These are phyloP conservation scores for Cinclus cinclus DNA, from an alignment of 2,113 vertebrate species.

Conservation along the genomic window DNA sequence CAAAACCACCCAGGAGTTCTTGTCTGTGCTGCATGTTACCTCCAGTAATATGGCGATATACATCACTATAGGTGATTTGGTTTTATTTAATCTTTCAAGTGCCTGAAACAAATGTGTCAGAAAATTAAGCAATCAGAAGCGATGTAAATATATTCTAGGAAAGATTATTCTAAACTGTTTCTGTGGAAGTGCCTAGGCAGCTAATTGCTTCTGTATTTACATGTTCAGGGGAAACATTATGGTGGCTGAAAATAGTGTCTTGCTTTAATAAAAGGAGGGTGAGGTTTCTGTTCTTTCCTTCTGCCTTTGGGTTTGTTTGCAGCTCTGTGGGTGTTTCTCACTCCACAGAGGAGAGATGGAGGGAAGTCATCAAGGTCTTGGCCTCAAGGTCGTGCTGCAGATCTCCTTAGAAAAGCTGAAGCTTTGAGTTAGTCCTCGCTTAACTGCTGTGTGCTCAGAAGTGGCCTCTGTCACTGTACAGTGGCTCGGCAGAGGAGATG, in stretches of 20 bases:
- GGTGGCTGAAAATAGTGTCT: not conserved
- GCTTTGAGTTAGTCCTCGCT: not conserved
- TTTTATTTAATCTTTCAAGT: not conserved
- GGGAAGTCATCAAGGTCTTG: conserved; percentile 5
- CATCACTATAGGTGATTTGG: not conserved
- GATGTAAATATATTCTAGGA: conserved; percentile 50
- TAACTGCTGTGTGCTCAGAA: not conserved
- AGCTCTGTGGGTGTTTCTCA: not conserved
- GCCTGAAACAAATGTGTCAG: conserved; percentile 26
- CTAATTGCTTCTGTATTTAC: conserved; percentile 60
- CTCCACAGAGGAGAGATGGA: not conserved
- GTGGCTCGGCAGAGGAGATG: not conserved
- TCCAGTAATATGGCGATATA: not conserved
- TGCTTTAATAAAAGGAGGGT: conserved; percentile 19
- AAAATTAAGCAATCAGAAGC: conserved; percentile 56
- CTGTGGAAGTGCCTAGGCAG: conserved; percentile 28
- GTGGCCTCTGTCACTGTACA: not conserved
- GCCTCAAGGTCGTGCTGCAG: conserved; percentile 42
- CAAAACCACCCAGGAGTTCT: not conserved
- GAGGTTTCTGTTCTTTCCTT: not conserved
- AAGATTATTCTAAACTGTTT: conserved; percentile 54
- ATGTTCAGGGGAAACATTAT: conserved; percentile 56
- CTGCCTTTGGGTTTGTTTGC: not conserved
- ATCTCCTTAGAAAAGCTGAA: not conserved
- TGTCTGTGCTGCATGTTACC: not conserved